These are phyloP conservation scores for Macropodus opercularis DNA, from an alignment of 2,797 vertebrate genomes.

Conservation along the genomic window DNA sequence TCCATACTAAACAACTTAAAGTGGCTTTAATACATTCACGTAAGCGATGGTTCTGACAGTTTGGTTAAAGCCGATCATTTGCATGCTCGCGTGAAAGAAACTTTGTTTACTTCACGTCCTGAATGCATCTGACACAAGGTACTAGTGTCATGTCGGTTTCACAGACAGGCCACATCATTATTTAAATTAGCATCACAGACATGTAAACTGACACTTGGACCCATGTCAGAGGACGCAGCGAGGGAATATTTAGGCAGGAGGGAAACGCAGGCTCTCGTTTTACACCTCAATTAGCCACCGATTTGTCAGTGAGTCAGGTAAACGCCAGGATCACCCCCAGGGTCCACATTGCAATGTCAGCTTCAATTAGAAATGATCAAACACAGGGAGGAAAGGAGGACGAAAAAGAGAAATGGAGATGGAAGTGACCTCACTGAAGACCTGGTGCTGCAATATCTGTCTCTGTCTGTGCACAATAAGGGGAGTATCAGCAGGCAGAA, in stretches of 20 bases:
- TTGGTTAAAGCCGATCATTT: neutral
- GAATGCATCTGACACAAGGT: neutral
- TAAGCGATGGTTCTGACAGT: neutral
- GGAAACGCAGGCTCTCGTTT: slow-evolving; percentile 34
- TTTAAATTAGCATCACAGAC: slow-evolving; percentile 25
- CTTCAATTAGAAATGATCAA: slow-evolving; percentile 49
- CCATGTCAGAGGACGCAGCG: slow-evolving; percentile 29
- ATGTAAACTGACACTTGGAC: slow-evolving; percentile 19
- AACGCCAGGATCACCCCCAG: slow-evolving; percentile 25
- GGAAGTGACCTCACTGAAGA: slow-evolving; percentile 27
- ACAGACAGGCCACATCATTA: slow-evolving; percentile 14
- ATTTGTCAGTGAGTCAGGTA: slow-evolving; percentile 55
- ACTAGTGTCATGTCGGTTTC: slow-evolving; percentile 16
- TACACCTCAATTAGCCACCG: slow-evolving; percentile 53
- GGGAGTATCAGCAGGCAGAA: slow-evolving; percentile 19
- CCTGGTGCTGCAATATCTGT: slow-evolving; percentile 32
- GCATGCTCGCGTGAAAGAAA: neutral
- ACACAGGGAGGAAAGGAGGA: slow-evolving; percentile 19
- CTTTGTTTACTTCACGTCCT: neutral
- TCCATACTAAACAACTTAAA: too few species aligned
- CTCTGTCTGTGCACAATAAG: slow-evolving; percentile 13
- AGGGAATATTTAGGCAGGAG: slow-evolving; percentile 5
- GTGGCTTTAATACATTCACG: neutral
- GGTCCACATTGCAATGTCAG: slow-evolving; percentile 33
- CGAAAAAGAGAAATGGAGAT: slow-evolving; percentile 5